Evolutionary conservation across 2,113 vertebrate species (phyloP), one percentile per base, ranked within the genome.

Genomic region (Sapayoa aenigma): DNA sequence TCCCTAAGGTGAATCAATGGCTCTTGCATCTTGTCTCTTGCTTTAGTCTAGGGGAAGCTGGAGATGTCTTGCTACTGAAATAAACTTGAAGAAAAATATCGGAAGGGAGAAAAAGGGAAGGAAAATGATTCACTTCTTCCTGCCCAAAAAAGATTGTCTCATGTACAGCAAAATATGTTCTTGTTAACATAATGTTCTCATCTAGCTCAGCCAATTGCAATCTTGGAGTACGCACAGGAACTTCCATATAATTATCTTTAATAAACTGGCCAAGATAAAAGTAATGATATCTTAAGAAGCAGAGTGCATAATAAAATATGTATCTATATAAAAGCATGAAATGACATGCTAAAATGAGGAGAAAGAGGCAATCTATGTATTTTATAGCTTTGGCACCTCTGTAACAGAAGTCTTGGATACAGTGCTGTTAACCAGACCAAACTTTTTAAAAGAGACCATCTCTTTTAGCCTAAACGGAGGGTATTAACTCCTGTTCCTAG

Each of bases 1-100:
- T 97, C 96, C 97, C 97, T 87, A 39, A 94, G 97, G 97, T 97
- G 96, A 97, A 93, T 95, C 95, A 96, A 92, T 97, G 96, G 96
- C 86, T 96, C 91, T 96, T 94, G 96, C 95, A 90, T 97, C 96
- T 96, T 84, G 83, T 95, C 93, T 96, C 90, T 77, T 68, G 58
- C 89, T 96, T 90, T 71, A 93, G 93, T 93, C 75, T 62, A 55
- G 56, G 67, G 84, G 87, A 90, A 92, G 92, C 92, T 67, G 88
- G 84, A 82, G 95, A 91, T 79, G 83, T 80, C 91, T 95, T 13
- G 49, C 87, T 62, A 11, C 89, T 33, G 89, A 95, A 96, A 97
- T 84, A 79, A 95, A 80, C 83, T 92, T 75, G 35, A 23, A 80
- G 88, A 90, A 88, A 86, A 91, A 89, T 59, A 91, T 37, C 11